Percentiles rank a stretch among this genome's conserved stretches.
Conservation (phyloP, 2,797 vertebrate genomes). For the Hippopotamyrus pictus region DNA sequence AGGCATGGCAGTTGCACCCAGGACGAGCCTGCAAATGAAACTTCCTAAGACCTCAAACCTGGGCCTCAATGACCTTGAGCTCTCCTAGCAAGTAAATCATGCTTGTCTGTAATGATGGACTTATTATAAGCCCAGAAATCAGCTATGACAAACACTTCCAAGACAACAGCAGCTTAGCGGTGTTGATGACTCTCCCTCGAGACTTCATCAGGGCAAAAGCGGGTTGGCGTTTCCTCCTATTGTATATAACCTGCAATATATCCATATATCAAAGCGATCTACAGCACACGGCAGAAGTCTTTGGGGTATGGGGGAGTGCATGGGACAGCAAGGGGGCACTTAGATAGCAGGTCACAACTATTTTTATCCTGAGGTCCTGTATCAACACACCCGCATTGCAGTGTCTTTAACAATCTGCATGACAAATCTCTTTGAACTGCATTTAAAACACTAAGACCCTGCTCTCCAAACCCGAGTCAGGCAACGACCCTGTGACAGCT, state of each 20-base stretch:
- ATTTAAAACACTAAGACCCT: neutral
- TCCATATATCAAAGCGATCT: conserved; percentile 24
- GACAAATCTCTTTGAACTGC: neutral
- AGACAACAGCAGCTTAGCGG: neutral
- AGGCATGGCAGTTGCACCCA: neutral
- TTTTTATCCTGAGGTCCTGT: conserved; percentile 10
- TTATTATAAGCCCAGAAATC: neutral
- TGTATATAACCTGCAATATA: neutral
- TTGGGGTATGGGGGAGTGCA: neutral
- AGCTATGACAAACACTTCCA: neutral
- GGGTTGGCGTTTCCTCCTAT: neutral
- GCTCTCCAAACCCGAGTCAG: neutral
- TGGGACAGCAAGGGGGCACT: conserved; percentile 11
- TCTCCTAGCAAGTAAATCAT: neutral
- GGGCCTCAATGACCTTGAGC: neutral
- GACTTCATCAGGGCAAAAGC: neutral
- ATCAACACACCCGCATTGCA: conserved; percentile 7
- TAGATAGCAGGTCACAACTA: conserved; percentile 10
- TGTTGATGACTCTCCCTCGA: neutral
- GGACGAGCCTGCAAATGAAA: neutral
- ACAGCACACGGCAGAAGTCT: conserved; percentile 22
- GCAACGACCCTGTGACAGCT: neutral
- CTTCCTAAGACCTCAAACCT: neutral
- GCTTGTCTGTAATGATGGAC: neutral
- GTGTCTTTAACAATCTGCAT: neutral